Evolutionary conservation across 2,797 vertebrate species (phyloP).

Genomic region (Picus viridis): DNA sequence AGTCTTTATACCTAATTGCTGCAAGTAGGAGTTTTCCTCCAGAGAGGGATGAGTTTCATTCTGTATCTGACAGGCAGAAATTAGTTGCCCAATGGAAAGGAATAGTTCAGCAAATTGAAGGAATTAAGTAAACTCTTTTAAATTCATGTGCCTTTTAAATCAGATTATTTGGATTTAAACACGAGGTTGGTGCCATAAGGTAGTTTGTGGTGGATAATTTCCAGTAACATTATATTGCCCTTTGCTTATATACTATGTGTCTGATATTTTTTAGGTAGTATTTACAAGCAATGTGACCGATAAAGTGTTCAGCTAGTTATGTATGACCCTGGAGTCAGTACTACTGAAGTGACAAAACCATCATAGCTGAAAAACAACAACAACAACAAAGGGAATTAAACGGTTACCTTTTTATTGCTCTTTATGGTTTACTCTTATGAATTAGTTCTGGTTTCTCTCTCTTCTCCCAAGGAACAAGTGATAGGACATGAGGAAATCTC

Average conservation of each 20-base stretch:
- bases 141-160: slow-evolving; percentile 78
- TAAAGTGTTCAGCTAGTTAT: not conserved
- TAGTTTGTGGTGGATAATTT: slow-evolving; percentile 45
- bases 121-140: slow-evolving; percentile 78
- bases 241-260: not conserved
- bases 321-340: not conserved
- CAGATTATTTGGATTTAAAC: slow-evolving; percentile 78
- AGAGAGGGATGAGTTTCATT: slow-evolving; percentile 81
- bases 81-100: slow-evolving; percentile 88
- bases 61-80: slow-evolving; percentile 88
- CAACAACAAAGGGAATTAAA: no score
- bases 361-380: not conserved
- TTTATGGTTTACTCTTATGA: not conserved
- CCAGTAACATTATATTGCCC: slow-evolving; percentile 28
- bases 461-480: no score
- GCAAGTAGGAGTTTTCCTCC: slow-evolving; percentile 78
- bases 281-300: not conserved
- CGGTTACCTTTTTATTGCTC: not conserved
- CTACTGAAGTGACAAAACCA: not conserved
- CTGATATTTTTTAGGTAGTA: not conserved
- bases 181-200: slow-evolving; percentile 38
- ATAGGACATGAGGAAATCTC: no score
- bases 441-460: not conserved
- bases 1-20: slow-evolving; percentile 83
- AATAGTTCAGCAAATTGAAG: slow-evolving; percentile 77